Evolutionary conservation across 1,140 invertebrate genomes (phyloP).

Genomic region (Drosophila virilis): DNA sequence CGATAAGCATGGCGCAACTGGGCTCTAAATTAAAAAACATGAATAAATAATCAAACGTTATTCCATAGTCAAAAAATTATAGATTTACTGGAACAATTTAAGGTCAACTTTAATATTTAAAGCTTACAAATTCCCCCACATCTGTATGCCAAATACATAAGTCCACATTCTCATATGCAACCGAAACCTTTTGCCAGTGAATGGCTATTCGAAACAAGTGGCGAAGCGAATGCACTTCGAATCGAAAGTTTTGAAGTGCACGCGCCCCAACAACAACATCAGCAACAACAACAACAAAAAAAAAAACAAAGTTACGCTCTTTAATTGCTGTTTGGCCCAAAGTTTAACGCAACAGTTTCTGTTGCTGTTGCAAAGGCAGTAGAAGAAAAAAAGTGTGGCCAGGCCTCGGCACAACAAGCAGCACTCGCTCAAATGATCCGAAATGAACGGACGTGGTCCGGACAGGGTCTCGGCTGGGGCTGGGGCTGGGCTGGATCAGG

Average conservation of each 20-base stretch:
- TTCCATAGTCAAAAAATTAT: neutral
- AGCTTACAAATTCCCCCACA: neutral
- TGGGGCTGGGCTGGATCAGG: neutral
- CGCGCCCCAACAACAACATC: conserved; percentile 8
- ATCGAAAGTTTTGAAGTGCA: conserved; percentile 35
- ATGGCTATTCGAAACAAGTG: conserved; percentile 13
- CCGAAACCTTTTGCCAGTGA: conserved; percentile 20
- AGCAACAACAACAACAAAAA: conserved; percentile 1
- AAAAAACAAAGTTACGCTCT: conserved; percentile 25
- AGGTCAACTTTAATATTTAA: too few relatives aligned
- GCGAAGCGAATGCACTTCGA: conserved; percentile 31
- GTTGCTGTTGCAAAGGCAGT: too few relatives aligned
- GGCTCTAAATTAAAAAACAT: too few relatives aligned
- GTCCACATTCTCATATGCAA: conserved; percentile 11
- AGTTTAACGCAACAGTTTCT: conserved; percentile 39
- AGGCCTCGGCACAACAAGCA: conserved; percentile 7
- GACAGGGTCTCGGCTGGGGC: neutral
- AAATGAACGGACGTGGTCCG: conserved; percentile 12
- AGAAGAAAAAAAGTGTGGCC: conserved; percentile 13
- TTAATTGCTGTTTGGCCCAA: conserved; percentile 42
- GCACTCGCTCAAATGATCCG: conserved; percentile 43
- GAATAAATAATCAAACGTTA: too few relatives aligned
- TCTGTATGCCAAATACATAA: conserved; percentile 28
- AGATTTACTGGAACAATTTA: too few relatives aligned
- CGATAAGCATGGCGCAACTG: too few relatives aligned